A percentile compares a stretch with the other conserved stretches of the same genome.
Conservation (phyloP, 2,888 invertebrate genomes). For the Epinotia brunnichana region DNA sequence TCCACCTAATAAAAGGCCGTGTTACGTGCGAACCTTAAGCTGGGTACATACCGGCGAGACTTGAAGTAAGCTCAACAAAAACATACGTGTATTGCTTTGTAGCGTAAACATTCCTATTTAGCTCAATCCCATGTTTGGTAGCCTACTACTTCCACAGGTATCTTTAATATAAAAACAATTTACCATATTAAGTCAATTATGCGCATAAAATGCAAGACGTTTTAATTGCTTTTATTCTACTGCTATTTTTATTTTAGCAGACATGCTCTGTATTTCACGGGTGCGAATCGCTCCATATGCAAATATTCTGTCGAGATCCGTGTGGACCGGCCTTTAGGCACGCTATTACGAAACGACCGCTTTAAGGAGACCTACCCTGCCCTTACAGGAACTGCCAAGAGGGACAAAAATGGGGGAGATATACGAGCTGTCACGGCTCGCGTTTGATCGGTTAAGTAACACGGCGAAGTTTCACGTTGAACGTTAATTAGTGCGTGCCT, state of each 20-base stretch:
- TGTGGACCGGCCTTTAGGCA: conserved; percentile 71
- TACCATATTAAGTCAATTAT: conserved; percentile 4
- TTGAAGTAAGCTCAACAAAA: conserved; percentile 3
- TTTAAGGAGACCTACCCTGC: conserved; percentile 65
- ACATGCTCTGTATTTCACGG: background rate
- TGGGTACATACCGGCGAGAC: conserved; percentile 15
- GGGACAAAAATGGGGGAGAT: conserved; percentile 61
- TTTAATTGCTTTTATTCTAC: background rate
- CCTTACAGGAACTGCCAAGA: conserved; percentile 57
- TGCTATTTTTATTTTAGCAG: background rate
- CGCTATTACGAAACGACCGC: conserved; percentile 77
- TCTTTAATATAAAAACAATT: background rate
- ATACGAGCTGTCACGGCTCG: conserved; percentile 66
- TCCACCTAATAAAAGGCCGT: conserved; percentile 82
- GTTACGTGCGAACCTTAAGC: conserved; percentile 65
- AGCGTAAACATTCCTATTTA: conserved; percentile 1
- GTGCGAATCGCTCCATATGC: conserved; percentile 29
- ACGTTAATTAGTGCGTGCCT: conserved; percentile 82
- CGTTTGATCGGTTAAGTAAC: conserved; percentile 65
- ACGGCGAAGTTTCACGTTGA: conserved; percentile 79
- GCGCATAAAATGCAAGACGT: background rate
- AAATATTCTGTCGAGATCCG: conserved; percentile 30
- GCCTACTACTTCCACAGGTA: background rate
- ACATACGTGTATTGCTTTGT: conserved; percentile 6
- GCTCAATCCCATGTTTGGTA: conserved; percentile 2